Percentiles rank a stretch among this genome's conserved stretches.
Evolutionary conservation across 2,888 invertebrate genomes (phyloP).

Genomic region (Latrodectus hesperus): DNA sequence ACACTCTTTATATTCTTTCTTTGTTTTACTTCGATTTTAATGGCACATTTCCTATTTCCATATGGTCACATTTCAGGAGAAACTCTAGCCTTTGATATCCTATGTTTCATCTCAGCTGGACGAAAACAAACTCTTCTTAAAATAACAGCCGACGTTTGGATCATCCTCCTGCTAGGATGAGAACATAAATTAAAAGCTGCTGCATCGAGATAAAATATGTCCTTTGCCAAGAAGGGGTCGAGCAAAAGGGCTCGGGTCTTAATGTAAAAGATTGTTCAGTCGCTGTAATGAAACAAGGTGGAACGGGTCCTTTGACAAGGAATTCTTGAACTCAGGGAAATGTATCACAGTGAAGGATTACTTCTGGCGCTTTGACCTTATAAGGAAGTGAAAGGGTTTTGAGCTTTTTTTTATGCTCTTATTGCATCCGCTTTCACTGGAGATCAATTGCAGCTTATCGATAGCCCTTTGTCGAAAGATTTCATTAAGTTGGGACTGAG

Average conservation of each 20-base stretch:
- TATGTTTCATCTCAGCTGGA: no score
- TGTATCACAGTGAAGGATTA: slow-evolving; percentile 49
- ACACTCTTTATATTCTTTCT: no score
- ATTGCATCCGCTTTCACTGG: no score
- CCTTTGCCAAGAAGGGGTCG: slow-evolving; percentile 28
- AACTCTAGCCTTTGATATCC: no score
- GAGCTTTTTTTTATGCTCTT: not conserved
- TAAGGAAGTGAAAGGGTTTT: slow-evolving; percentile 20
- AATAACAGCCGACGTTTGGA: slow-evolving; percentile 2
- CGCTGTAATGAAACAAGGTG: slow-evolving; percentile 39
- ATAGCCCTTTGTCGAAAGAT: no score
- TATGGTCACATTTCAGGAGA: no score
- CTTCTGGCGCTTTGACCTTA: slow-evolving; percentile 3
- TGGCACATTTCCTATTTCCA: no score
- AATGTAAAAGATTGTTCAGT: slow-evolving; percentile 35
- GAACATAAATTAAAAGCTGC: slow-evolving; percentile 36
- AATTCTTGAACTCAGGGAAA: slow-evolving; percentile 19
- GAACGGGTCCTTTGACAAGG: slow-evolving; percentile 2
- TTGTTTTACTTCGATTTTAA: no score
- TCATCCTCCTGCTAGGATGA: not conserved
- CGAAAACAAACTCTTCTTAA: not conserved
- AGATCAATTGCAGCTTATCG: no score
- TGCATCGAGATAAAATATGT: slow-evolving; percentile 29
- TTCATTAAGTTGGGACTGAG: no score
- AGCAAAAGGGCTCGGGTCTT: slow-evolving; percentile 1